Evolutionary conservation across 1,140 invertebrate species (phyloP), one percentile per base, ranked within the genome.

Genomic region (Choristoneura fumiferana): DNA sequence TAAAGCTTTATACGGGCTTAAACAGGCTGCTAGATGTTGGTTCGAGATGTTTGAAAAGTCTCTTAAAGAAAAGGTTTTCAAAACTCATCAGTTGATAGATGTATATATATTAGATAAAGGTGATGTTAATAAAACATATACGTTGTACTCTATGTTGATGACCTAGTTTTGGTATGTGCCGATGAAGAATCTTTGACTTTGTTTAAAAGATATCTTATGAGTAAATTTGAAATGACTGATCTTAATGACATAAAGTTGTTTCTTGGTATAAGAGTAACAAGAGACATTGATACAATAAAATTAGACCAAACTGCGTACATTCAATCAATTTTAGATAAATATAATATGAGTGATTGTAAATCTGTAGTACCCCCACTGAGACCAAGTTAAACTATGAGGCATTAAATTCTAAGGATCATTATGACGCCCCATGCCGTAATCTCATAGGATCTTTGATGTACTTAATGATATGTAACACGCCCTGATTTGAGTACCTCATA

Each of bases 1-100:
- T n/a, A 34, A 38, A 38, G 45, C 14, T 33, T 49, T 87, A 1
- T 86, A 89, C 64, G 81, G 75, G 0, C 61, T 89, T 18, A 80
- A 84, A 67, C 78, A 85, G 54, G 55, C 83, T 18, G n/a, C 54
- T 1, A 49, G 29, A 12, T 22, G 6, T 18, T 55, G 65, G 14
- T 55, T 18, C 15, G 35, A 55, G 4, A 6, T 14, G 8, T 55
- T 55, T 38, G 14, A 55, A 12, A 4, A 55, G 8, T 17, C 15
- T 15, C 5, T 55, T 38, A 17, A 8, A 18, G 4, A 15, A 17
- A 37, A n/a, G 17, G 37, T 10, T 38, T 36, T 17, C 12, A 55
- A 55, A 53, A 53, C 1, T 53, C 49, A 33, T n/a, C 10, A 4
- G 14, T 10, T 53, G 18, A 53, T 12, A 9, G 5, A 9, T 53